Evolutionary conservation across 2,888 invertebrate genomes (phyloP).

Genomic region (Agrenia bidenticulata): DNA sequence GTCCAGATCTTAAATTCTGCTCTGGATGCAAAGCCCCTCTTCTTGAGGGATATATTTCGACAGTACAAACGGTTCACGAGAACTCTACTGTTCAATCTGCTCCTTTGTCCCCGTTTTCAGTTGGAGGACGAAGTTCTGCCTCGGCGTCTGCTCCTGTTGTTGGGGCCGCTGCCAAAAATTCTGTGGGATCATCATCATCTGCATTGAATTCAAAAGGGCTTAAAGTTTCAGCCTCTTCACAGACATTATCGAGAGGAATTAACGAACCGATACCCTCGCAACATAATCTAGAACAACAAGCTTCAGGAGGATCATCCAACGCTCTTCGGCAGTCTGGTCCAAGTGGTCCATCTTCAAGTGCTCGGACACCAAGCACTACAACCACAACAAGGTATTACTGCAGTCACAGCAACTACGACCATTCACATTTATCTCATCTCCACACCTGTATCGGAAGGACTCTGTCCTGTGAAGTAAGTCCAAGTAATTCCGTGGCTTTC

Average conservation of each 20-base stretch:
- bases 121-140: neutral
- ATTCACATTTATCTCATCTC: slow-evolving; percentile 52
- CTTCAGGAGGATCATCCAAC: neutral
- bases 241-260: slow-evolving; percentile 25
- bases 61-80: slow-evolving; percentile 51
- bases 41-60: slow-evolving; percentile 53
- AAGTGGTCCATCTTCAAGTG: slow-evolving; percentile 4
- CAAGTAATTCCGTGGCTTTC: slow-evolving; percentile 52
- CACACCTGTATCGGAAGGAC: slow-evolving; percentile 52
- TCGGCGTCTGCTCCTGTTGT: slow-evolving; percentile 17
- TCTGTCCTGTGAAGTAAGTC: slow-evolving; percentile 51
- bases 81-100: slow-evolving; percentile 38
- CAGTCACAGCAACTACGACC: slow-evolving; percentile 52
- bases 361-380: slow-evolving; percentile 4
- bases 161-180: neutral
- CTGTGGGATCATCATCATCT: slow-evolving; percentile 4
- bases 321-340: neutral
- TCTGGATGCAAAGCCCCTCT: slow-evolving; percentile 53
- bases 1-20: slow-evolving; percentile 53
- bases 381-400: slow-evolving; percentile 51
- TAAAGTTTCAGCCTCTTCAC: slow-evolving; percentile 35
- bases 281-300: neutral
- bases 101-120: slow-evolving; percentile 29
- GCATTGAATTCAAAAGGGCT: slow-evolving; percentile 27
- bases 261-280: slow-evolving; percentile 18